Percentiles rank a stretch among this genome's conserved stretches.
phyloP scores from a whole-genome alignment of 92 coral and sea anemone species.

The Metridium senile region DNA sequence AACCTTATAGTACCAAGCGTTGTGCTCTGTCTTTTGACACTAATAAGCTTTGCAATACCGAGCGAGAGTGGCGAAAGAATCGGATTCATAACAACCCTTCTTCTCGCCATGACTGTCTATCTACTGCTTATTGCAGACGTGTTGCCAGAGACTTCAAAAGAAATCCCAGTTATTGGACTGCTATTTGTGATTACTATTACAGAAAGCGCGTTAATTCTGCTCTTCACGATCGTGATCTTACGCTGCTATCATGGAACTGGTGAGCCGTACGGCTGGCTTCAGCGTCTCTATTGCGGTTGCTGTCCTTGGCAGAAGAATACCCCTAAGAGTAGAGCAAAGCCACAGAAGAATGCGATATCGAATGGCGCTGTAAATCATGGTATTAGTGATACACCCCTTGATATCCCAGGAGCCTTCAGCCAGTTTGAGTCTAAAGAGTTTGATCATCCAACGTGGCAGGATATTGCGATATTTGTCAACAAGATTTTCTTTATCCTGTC shows the following conservation, averaged over 20 bases:
- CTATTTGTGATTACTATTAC: slow-evolving; percentile 38
- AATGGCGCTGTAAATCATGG: slow-evolving; percentile 2
- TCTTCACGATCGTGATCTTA: slow-evolving; percentile 54
- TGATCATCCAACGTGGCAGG: slow-evolving; percentile 26
- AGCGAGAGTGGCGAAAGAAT: slow-evolving; percentile 78
- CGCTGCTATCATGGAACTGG: slow-evolving; percentile 58
- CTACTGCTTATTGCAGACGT: slow-evolving; percentile 58
- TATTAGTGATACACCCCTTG: slow-evolving; percentile 9
- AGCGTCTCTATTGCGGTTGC: slow-evolving; percentile 20
- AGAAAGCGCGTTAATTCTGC: slow-evolving; percentile 40
- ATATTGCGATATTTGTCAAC: slow-evolving; percentile 20
- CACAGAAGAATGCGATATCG: background rate
- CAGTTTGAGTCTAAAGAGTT: slow-evolving; percentile 24
- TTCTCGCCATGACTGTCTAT: slow-evolving; percentile 81
- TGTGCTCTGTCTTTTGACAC: slow-evolving; percentile 56
- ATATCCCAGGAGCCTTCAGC: slow-evolving; percentile 22
- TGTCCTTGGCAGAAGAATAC: slow-evolving; percentile 17
- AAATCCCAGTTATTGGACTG: slow-evolving; percentile 53
- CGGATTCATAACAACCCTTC: slow-evolving; percentile 76
- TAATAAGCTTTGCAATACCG: slow-evolving; percentile 68
- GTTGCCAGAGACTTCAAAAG: slow-evolving; percentile 68
- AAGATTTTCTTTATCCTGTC: slow-evolving; percentile 8
- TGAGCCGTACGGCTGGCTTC: slow-evolving; percentile 41
- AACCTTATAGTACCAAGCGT: slow-evolving; percentile 61
- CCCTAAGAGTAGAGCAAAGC: background rate